Conservation (phyloP, 1,140 invertebrate genomes). For the Gonatopus flavifemur region DNA sequence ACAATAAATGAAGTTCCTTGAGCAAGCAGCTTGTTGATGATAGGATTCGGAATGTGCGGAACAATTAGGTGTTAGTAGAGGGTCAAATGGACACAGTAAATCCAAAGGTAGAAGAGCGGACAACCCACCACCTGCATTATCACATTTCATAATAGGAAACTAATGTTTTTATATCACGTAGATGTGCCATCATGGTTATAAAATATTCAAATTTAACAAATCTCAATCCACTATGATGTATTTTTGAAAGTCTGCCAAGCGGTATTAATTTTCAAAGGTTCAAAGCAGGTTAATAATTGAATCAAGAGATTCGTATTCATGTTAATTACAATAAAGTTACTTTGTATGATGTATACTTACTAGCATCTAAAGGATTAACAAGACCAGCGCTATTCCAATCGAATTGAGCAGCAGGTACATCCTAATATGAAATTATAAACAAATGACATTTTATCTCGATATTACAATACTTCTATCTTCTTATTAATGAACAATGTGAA, state of each 20-base stretch:
- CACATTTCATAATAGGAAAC: constrained; percentile 20
- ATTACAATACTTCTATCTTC: too few relatives aligned
- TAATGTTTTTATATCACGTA: too few relatives aligned
- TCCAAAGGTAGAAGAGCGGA: constrained; percentile 57
- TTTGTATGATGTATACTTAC: constrained; percentile 62
- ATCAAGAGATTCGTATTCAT: too few relatives aligned
- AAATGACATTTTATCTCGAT: too few relatives aligned
- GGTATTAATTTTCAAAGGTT: too few relatives aligned
- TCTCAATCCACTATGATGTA: too few relatives aligned
- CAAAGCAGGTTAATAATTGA: too few relatives aligned
- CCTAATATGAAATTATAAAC: constrained; percentile 35
- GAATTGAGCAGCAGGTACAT: constrained; percentile 66
- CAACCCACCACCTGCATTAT: constrained; percentile 53
- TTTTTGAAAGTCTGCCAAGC: too few relatives aligned
- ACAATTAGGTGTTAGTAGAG: constrained; percentile 55
- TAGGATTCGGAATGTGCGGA: constrained; percentile 56
- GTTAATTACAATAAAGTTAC: too few relatives aligned
- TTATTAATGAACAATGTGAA: too few relatives aligned
- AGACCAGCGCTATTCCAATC: constrained; percentile 69
- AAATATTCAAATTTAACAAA: too few relatives aligned
- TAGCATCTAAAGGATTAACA: constrained; percentile 65
- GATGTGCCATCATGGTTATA: too few relatives aligned
- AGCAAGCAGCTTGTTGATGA: constrained; percentile 54
- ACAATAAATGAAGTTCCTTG: constrained; percentile 54
- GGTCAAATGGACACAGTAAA: constrained; percentile 55